These are phyloP conservation scores for Lycocorax pyrrhopterus DNA, from an alignment of 2,113 vertebrate genomes.

Conservation along the genomic window DNA sequence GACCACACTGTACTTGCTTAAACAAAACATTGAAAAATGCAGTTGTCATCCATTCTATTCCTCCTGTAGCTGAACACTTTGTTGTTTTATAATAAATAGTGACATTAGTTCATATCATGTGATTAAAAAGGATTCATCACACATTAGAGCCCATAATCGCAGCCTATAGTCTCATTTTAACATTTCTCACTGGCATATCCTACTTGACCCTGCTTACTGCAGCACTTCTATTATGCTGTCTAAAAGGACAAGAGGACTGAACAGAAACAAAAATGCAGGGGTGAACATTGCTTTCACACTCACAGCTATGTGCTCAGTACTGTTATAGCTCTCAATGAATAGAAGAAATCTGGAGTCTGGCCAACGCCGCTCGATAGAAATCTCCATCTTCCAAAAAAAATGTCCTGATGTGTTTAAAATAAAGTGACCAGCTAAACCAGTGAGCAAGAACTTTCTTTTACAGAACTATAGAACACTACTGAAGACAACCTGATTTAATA, in stretches of 20 bases:
- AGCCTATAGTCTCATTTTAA: conserved; percentile 82
- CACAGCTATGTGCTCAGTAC: conserved; percentile 60
- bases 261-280: conserved; percentile 85
- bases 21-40: conserved; percentile 81
- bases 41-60: conserved; percentile 84
- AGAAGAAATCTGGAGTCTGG: conserved; percentile 82
- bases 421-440: neutral
- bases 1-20: conserved; percentile 57
- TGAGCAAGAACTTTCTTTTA: neutral
- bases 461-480: neutral
- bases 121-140: conserved; percentile 83
- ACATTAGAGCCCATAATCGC: conserved; percentile 84
- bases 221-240: conserved; percentile 87
- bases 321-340: conserved; percentile 76
- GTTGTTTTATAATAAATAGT: conserved; percentile 87
- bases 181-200: conserved; percentile 77
- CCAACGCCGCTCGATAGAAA: conserved; percentile 75
- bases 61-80: conserved; percentile 73
- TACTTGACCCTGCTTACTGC: conserved; percentile 89
- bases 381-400: conserved; percentile 61
- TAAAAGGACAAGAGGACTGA: conserved; percentile 87
- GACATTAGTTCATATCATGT: conserved; percentile 90
- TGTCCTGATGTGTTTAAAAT: conserved; percentile 59
- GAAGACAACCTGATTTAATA: conserved; percentile 10
- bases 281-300: conserved; percentile 86